These are phyloP conservation scores for Tiphia femorata DNA, from an alignment of 2,888 invertebrate species.

Conservation along the genomic window DNA sequence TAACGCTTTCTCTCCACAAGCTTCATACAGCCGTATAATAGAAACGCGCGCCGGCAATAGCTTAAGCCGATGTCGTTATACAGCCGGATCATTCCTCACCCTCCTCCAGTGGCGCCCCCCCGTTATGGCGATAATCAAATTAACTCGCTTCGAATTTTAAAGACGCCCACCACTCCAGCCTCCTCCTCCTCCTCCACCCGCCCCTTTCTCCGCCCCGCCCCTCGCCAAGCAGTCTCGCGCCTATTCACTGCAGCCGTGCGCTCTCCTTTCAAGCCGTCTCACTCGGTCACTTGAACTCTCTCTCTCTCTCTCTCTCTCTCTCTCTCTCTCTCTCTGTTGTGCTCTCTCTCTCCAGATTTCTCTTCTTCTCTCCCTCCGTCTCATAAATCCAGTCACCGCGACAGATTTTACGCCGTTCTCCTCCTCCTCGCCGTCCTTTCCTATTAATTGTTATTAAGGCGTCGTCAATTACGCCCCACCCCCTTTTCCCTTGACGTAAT, in stretches of 20 bases:
- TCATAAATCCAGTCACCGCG: too few relatives aligned
- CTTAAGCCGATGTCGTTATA: slow-evolving; percentile 58
- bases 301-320: slow-evolving; percentile 14
- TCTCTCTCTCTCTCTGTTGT: background rate
- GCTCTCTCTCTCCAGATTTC: too few relatives aligned
- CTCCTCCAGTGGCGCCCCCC: slow-evolving; percentile 14
- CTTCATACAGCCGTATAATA: slow-evolving; percentile 56
- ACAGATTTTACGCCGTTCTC: too few relatives aligned
- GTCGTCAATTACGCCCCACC: too few relatives aligned
- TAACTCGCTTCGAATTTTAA: slow-evolving; percentile 50
- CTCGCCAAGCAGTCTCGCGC: too few relatives aligned
- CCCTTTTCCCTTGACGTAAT: too few relatives aligned
- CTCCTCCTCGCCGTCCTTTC: too few relatives aligned
- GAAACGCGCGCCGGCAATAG: slow-evolving; percentile 58
- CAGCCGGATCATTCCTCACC: slow-evolving; percentile 57
- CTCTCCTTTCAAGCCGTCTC: slow-evolving; percentile 9
- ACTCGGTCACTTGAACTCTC: slow-evolving; percentile 36
- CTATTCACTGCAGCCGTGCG: slow-evolving; percentile 32
- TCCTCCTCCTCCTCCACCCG: background rate
- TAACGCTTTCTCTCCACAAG: slow-evolving; percentile 19
- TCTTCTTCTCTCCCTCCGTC: too few relatives aligned
- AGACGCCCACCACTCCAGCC: slow-evolving; percentile 12
- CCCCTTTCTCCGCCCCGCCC: background rate
- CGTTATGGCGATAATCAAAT: slow-evolving; percentile 53
- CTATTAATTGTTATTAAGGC: too few relatives aligned